Percentiles rank a stretch among this genome's conserved stretches.
phyloP scores from a whole-genome alignment of 2,888 invertebrate species.

The Tipula confusa region DNA sequence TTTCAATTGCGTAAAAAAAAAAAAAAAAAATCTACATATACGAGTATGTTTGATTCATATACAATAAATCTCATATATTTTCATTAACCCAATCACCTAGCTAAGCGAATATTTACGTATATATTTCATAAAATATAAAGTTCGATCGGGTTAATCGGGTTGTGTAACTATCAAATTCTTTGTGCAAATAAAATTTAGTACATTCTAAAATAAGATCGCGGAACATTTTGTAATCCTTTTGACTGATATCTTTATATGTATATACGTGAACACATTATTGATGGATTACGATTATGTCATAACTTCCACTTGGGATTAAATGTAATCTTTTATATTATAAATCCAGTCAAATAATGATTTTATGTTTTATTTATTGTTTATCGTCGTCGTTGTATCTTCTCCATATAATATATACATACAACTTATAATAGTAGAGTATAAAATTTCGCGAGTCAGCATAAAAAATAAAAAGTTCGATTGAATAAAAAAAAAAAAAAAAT shows the following conservation, averaged over 20 bases:
- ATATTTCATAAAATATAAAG: background rate
- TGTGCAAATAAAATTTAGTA: background rate
- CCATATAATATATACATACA: background rate
- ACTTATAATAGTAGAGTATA: conserved; percentile 3
- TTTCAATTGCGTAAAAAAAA: conserved; percentile 8
- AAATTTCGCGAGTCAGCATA: conserved; percentile 25
- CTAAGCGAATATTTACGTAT: background rate
- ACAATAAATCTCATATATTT: background rate
- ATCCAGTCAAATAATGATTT: conserved; percentile 12
- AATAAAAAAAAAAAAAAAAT: background rate
- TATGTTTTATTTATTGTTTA: conserved; percentile 1
- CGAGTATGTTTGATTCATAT: background rate
- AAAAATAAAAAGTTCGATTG: conserved; percentile 4
- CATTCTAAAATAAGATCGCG: conserved; percentile 15
- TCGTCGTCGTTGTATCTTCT: background rate
- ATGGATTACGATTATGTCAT: conserved; percentile 1
- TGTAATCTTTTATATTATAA: background rate
- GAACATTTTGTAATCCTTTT: background rate
- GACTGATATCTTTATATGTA: conserved; percentile 13
- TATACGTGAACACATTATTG: no score
- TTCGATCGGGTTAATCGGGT: conserved; percentile 20
- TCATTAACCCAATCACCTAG: conserved; percentile 8
- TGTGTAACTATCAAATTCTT: conserved; percentile 9
- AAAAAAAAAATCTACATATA: background rate
- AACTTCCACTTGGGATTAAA: conserved; percentile 25